Evolutionary conservation across 2,113 vertebrate species (phyloP), one percentile per base, ranked within the genome.

Genomic region (Podarcis raffonei): DNA sequence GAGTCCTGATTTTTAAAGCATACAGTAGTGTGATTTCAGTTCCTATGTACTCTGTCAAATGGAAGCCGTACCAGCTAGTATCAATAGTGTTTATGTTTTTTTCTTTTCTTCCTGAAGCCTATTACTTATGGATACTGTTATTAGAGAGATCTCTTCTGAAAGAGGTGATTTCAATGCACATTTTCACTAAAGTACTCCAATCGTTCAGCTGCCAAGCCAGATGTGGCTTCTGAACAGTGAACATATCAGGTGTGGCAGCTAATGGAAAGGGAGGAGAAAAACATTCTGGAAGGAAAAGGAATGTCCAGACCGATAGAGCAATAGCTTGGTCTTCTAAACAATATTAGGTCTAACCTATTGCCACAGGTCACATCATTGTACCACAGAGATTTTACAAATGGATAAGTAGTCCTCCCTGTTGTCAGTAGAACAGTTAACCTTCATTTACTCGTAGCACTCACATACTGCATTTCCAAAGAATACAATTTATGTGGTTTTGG

Each of bases 151-250:
- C 39, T 69, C 62, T 35, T 69, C 39, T 77, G 81, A 68, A 77
- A 77, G 39, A 77, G 9, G 23, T 3, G 7, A 83, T 37, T 88
- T 23, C 39, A 88, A 83, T 80, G 66, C 12, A 32, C 81, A 27
- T 83, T 88, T 88, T 83, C n/a, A 76, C 59, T 84, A 37, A 88
- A 83, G n/a, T 68, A 68, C 39, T 77, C 72, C 80, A 89, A 53
- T 89, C 7, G 92, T 80, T 23, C 91, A 89, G 88, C 85, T 95
- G 87, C 89, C 87, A 90, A 82, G 89, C 0, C 71, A 25, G 65
- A 84, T 5, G 37, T 79, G 87, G 72, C 88, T 87, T 69, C 81
- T 80, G 87, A 92, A 84, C 71, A 18, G 81, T 20, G 93, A 78
- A 68, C 89, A 90, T 75, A 89, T 93, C 78, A 90, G 85, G 83